Percentiles rank a stretch among this genome's conserved stretches.
phyloP scores from a whole-genome alignment of 2,113 vertebrate genomes.

The Gambusia affinis region DNA sequence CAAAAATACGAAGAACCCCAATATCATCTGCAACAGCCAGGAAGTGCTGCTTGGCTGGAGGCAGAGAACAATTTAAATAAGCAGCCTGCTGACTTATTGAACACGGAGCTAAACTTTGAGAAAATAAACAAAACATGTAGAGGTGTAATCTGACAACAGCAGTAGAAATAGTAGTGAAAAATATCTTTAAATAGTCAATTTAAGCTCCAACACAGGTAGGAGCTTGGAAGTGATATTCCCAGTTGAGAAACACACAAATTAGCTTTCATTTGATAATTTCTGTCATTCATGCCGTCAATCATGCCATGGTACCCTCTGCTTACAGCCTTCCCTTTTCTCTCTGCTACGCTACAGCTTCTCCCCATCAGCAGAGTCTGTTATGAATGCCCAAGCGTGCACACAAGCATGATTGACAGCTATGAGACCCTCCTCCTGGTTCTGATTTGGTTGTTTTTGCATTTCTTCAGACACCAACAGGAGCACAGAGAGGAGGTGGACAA shows the following conservation, averaged over 20 bases:
- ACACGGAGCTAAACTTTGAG: background rate
- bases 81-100: background rate
- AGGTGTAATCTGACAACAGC: background rate
- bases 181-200: background rate
- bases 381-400: no score
- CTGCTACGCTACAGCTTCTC: no score
- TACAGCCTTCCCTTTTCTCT: no score
- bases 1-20: constrained; percentile 86
- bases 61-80: constrained; percentile 21
- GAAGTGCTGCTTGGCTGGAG: constrained; percentile 86
- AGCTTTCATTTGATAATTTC: background rate
- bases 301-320: no score
- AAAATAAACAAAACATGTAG: background rate
- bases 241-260: background rate
- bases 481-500: no score
- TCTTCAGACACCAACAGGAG: no score
- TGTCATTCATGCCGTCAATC: background rate
- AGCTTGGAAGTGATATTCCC: background rate
- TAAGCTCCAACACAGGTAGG: background rate
- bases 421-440: no score
- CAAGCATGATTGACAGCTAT: no score
- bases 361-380: no score
- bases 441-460: no score
- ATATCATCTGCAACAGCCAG: constrained; percentile 86
- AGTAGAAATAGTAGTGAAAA: background rate